Evolutionary conservation across 1,140 invertebrate species (phyloP), one percentile per base, ranked within the genome.

Genomic region (Ceratosolen fusciceps): DNA sequence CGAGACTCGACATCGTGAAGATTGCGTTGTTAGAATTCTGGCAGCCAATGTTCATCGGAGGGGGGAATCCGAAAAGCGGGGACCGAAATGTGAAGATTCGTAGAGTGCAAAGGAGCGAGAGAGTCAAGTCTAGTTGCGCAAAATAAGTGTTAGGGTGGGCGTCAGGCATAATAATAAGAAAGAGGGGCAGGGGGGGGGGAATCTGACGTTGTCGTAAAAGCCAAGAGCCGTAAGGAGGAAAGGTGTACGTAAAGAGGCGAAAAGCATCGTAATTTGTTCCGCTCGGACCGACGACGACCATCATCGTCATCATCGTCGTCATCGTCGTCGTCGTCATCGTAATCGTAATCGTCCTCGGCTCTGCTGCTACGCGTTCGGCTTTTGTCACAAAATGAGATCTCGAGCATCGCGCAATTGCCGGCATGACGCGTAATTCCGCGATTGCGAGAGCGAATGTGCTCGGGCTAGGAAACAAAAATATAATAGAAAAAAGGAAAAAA

Each of bases 401-500:
- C 76, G 68, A 78, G 76, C 52, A 21, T 54, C 62, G 31, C 60
- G 58, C 74, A 65, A 65, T 67, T 52, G 43, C 74, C 24, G 16
- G 14, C 12, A 54, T 7, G 47, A 14, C 34, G 34, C 52, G 65
- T 19, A 77, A 77, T 77, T 71, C 24, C 67, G 74, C 74, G 76
- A 82, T 79, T 79, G 75, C 79, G 29, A 67, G 62, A 80, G 39
- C 77, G 76, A 65, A 67, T 47, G 47, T 52, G 19, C 34, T 34
- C 65, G 26, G 52, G 21, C 65, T 71, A 58, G 75, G 78, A 82
- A 83, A n/a, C n/a, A n/a, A n/a, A n/a, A n/a, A n/a, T n/a, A n/a
- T n/a, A n/a, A n/a, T n/a, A n/a, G n/a, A n/a, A n/a, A n/a, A n/a
- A n/a, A n/a, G n/a, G n/a, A n/a, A n/a, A n/a, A n/a, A n/a, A n/a